Conservation (phyloP, 2,113 vertebrate genomes). For the Lophochroa leadbeateri region DNA sequence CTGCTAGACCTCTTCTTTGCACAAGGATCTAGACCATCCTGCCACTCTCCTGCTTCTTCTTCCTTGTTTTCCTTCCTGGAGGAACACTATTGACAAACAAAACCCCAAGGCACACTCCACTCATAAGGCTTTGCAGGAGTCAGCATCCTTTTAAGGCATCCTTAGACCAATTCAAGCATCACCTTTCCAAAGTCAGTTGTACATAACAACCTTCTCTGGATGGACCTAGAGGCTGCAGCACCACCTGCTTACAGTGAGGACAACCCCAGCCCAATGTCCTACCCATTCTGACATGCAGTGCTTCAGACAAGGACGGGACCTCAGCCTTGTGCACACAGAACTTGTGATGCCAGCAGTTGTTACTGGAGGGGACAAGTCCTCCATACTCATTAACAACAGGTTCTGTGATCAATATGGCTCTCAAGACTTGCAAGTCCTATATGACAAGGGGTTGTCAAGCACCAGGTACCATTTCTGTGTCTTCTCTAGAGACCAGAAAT, state of each 20-base stretch:
- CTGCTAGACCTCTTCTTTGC: too few species aligned
- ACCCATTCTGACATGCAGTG: fast-evolving
- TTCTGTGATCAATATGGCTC: background rate
- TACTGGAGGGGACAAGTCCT: background rate
- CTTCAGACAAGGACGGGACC: background rate
- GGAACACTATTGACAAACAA: background rate
- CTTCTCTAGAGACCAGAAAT: background rate
- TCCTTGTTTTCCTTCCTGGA: too few species aligned
- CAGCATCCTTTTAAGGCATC: background rate
- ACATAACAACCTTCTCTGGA: fast-evolving
- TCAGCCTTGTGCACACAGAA: background rate
- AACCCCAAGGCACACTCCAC: background rate
- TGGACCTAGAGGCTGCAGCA: background rate
- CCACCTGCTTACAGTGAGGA: fast-evolving
- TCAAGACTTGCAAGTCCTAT: background rate
- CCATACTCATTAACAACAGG: background rate
- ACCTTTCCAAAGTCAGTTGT: background rate
- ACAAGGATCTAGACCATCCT: too few species aligned
- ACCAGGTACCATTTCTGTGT: background rate
- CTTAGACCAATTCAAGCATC: background rate
- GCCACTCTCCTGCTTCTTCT: too few species aligned
- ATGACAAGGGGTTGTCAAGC: background rate
- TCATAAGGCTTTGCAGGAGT: background rate
- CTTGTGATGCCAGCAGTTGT: background rate
- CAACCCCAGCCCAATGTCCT: background rate